Evolutionary conservation across 2,113 vertebrate species (phyloP).

Genomic region (Tichodroma muraria): DNA sequence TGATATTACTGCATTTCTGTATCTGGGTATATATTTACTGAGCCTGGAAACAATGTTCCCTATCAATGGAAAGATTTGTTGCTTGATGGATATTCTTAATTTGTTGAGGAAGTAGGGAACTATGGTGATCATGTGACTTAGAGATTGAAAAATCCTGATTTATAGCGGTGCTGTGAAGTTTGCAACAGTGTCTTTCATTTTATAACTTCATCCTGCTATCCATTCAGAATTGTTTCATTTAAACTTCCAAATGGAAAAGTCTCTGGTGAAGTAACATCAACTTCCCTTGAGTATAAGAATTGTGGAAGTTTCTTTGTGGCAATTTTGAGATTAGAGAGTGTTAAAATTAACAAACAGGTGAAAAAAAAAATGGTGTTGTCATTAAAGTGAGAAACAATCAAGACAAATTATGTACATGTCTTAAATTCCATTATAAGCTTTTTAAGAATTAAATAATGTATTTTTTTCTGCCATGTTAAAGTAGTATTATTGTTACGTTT

Average conservation of each 20-base stretch:
- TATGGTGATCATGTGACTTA: neutral
- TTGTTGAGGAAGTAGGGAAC: neutral
- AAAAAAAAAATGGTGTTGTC: neutral
- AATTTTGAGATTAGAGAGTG: neutral
- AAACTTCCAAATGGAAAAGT: neutral
- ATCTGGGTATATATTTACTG: neutral
- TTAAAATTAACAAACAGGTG: neutral
- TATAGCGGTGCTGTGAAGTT: neutral
- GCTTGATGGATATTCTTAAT: neutral
- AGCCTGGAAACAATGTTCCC: neutral
- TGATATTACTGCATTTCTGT: neutral
- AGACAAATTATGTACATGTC: neutral
- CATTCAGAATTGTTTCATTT: neutral
- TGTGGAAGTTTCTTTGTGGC: neutral
- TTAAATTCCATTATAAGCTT: neutral
- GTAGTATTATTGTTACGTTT: neutral
- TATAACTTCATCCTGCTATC: neutral
- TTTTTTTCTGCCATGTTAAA: neutral
- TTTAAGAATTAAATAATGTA: neutral
- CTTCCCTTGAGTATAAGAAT: neutral
- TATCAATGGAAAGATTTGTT: neutral
- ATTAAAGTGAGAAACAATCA: neutral
- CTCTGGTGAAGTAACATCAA: neutral
- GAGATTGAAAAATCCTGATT: neutral
- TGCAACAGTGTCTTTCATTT: neutral